Base-by-base conservation (phyloP, 2,797 vertebrate species). In the Apogon talboti region DNA sequence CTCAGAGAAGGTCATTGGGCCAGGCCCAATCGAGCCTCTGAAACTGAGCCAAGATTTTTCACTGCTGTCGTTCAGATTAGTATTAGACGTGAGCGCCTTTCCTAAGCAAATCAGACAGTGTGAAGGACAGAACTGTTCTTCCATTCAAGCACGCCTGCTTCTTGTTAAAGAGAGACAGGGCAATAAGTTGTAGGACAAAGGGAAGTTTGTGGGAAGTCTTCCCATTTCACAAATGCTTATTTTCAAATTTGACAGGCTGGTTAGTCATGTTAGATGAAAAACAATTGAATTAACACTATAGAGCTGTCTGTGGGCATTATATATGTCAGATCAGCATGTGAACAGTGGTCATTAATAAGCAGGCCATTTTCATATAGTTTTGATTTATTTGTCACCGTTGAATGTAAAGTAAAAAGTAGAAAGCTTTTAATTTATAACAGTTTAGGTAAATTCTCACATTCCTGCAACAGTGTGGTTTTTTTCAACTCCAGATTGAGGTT, bases 11-110 rank as follows among this genome's bases (percentile, higher is more conserved):
- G 92, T 93, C 92, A 79, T 81, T 73, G 81, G 91, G 83, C 89
- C 88, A 89, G 86, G 77, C 88, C 89, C 87, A 92, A 93, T 89
- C 89, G 82, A 86, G 91, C 88, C 89, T 90, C 90, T 93, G 92
- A 92, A 94, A 93, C 76, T 11, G 79, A 87, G 92, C 93, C 94
- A 94, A 93, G 91, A 92, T 92, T 91, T 33, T 92, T 81, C 85
- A 86, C 87, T 84, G 82, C 87, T 90, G 92, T 91, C 89, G 81
- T 89, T 92, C 90, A 92, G 92, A 94, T 94, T 92, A 93, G 91
- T 86, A 90, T 91, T 89, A 88, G 87, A 92, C 76, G 82, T 89
- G 90, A 90, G 83, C 80, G 87, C 86, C 77, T 91, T 90, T 87
- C 85, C 88, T 86, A 91, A 92, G 92, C 91, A 92, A 92, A 91